These are phyloP conservation scores for Rhagophthalmus giganteus DNA, from an alignment of 2,888 invertebrate genomes.

Conservation along the genomic window DNA sequence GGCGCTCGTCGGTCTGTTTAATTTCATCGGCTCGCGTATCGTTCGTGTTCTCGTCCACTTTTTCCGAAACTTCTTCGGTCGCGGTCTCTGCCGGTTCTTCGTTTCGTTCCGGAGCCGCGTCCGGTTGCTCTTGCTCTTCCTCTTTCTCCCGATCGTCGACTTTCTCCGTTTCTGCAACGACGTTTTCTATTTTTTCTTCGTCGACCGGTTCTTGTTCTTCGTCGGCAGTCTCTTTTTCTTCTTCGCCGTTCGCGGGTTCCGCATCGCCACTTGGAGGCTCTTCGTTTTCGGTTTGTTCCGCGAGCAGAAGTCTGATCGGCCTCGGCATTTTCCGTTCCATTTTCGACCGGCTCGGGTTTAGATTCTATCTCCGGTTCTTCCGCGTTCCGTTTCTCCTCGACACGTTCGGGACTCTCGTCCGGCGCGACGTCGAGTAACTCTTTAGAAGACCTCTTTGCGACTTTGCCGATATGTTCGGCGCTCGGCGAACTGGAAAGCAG, in stretches of 20 bases:
- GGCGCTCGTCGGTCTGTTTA: neutral
- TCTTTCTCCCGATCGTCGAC: no score
- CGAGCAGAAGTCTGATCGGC: constrained; percentile 34
- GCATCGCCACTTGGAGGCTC: neutral
- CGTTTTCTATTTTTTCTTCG: constrained; percentile 35
- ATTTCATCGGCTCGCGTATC: constrained; percentile 28
- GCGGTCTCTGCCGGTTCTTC: no score
- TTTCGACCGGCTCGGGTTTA: constrained; percentile 28
- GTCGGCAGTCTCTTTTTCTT: neutral
- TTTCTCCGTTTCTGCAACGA: constrained; percentile 30
- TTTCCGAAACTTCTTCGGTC: no score
- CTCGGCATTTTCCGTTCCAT: constrained; percentile 22
- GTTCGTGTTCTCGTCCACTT: no score
- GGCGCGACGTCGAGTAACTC: constrained; percentile 19
- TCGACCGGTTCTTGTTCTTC: neutral
- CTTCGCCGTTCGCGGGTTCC: no score
- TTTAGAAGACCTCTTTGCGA: constrained; percentile 21
- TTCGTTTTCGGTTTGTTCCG: no score
- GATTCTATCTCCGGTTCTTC: constrained; percentile 33
- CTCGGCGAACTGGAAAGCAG: constrained; percentile 52
- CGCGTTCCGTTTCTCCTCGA: constrained; percentile 14
- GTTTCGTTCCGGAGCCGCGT: no score
- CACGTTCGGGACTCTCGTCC: constrained; percentile 17
- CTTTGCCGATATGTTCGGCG: constrained; percentile 20
- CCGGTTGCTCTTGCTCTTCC: no score